Evolutionary conservation across 2,797 vertebrate genomes (phyloP), one percentile per base, ranked within the genome.

Genomic region (Pempheris klunzingeri): DNA sequence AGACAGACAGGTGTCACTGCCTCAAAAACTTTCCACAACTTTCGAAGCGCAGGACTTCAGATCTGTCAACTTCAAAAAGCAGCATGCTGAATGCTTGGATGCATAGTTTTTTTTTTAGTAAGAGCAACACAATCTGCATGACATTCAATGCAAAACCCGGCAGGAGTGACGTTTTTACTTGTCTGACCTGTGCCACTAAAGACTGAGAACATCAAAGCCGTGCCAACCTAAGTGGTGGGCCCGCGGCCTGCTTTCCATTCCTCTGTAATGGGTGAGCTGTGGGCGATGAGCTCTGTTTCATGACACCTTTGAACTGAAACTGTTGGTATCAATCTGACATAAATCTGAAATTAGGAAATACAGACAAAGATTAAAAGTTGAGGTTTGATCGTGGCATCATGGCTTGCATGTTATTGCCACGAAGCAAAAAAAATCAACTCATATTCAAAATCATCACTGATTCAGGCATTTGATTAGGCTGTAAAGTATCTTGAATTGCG

Each of bases 281-380:
- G 32, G 58, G 11, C 38, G 50, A 65, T 36, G 26, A 47, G 81
- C 63, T 15, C 10, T 32, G 39, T 66, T 47, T 81, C 43, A 47
- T 4, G 10, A 64, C 43, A 62, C 38, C 24, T 7, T 28, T 44
- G 36, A 18, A 28, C 28, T 68, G 10, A 62, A 76, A 74, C 43
- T 17, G 50, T 28, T 15, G 39, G 4, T 30, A 44, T 71, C 41
- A 41, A 54, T 55, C 14, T 59, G 28, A 30, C 22, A 24, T 30
- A 14, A 52, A 49, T 52, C 44, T 70, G n/a, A 71, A 44, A 54
- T 65, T n/a, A 22, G 59, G 0, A 9, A 26, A 34, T 15, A 53
- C 12, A n/a, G 36, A 28, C 4, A 22, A 10, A 65, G 24, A 12
- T 64, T 49, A 3, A 38, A 34, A 24, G 46, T n/a, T 47, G 69